These are phyloP conservation scores for Sternotherus odoratus DNA, from an alignment of 2,797 vertebrate species.

Conservation along the genomic window DNA sequence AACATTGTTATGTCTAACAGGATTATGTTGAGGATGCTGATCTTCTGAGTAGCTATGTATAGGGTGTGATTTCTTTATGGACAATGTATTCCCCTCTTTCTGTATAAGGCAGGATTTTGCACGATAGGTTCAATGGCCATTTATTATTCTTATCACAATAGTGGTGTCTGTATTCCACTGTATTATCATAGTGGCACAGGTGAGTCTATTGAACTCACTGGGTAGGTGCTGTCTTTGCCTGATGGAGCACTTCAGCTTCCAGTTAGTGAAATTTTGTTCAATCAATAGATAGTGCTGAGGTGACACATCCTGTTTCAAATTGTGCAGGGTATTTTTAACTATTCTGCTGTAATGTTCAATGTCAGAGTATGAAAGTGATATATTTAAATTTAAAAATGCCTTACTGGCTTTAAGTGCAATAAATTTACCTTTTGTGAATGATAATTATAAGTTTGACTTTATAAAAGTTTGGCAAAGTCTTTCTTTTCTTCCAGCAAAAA, in stretches of 20 bases:
- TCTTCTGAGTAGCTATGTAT: neutral
- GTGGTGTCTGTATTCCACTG: slow-evolving; percentile 1
- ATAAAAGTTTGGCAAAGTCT: slow-evolving; percentile 34
- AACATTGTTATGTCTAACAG: neutral
- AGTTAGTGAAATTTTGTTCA: slow-evolving; percentile 49
- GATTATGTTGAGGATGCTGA: neutral
- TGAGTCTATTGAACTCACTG: slow-evolving; percentile 14
- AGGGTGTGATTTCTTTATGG: neutral
- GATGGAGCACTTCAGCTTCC: slow-evolving; percentile 56
- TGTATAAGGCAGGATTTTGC: slow-evolving; percentile 3
- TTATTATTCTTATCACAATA: neutral
- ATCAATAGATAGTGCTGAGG: slow-evolving; percentile 29
- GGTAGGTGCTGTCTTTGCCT: neutral
- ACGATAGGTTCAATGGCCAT: neutral
- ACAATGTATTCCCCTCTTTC: slow-evolving; percentile 8
- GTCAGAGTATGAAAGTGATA: slow-evolving; percentile 34
- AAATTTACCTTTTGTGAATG: slow-evolving; percentile 31
- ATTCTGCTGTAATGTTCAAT: neutral
- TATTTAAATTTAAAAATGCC: slow-evolving; percentile 46
- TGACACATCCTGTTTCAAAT: slow-evolving; percentile 38
- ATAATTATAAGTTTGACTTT: slow-evolving; percentile 48
- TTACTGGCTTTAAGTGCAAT: slow-evolving; percentile 33
- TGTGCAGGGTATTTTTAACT: slow-evolving; percentile 35
- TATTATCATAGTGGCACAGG: neutral
- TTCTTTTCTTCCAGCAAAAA: slow-evolving; percentile 22